Conservation (phyloP, 2,888 invertebrate genomes). For the Drosophila mayaguana region DNA sequence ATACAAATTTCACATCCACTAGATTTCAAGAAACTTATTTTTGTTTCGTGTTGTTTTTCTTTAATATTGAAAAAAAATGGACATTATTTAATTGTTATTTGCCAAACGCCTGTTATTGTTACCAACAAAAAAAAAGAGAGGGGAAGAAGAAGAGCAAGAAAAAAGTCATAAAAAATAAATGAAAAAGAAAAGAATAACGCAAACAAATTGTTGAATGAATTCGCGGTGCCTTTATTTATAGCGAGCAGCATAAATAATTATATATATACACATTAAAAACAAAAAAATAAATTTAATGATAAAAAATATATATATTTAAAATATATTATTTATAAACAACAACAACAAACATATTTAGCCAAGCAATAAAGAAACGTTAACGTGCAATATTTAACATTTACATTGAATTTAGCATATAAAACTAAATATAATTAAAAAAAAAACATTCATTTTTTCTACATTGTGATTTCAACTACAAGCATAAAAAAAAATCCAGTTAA, state of each 20-base stretch:
- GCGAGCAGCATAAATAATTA: constrained; percentile 69
- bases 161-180: constrained; percentile 35
- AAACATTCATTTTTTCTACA: constrained; percentile 53
- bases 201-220: constrained; percentile 81
- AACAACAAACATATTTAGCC: constrained; percentile 55
- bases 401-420: constrained; percentile 57
- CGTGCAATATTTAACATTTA: constrained; percentile 81
- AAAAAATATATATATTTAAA: constrained; percentile 38
- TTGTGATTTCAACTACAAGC: constrained; percentile 57
- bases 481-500: constrained; percentile 14
- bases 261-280: constrained; percentile 29
- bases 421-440: background rate
- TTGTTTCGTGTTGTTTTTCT: constrained; percentile 45
- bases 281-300: constrained; percentile 21
- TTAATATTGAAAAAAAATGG: constrained; percentile 9
- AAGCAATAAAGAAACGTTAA: constrained; percentile 75
- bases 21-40: constrained; percentile 19
- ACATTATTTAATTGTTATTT: constrained; percentile 46
- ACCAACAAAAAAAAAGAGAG: constrained; percentile 38
- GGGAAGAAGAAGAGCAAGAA: constrained; percentile 22
- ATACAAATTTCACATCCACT: constrained; percentile 9
- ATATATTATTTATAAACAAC: constrained; percentile 8
- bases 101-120: constrained; percentile 66
- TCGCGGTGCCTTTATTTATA: constrained; percentile 84
- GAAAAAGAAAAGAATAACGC: background rate